Conservation (phyloP, 2,888 invertebrate genomes). For the Philaethria dido region DNA sequence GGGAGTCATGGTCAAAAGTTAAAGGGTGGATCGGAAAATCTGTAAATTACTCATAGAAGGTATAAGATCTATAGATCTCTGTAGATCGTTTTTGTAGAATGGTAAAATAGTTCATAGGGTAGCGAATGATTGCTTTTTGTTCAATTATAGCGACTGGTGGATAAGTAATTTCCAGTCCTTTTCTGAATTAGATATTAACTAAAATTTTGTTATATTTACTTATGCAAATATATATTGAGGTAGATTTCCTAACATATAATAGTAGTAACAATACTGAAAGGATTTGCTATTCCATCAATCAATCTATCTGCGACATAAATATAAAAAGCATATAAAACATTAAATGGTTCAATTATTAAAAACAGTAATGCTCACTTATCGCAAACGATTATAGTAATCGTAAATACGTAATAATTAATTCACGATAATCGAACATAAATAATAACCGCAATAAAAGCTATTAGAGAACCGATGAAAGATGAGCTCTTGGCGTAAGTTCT, state of each 20-base stretch:
- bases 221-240: too few species aligned
- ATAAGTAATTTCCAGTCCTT: too few species aligned
- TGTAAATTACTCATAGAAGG: too few species aligned
- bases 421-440: constrained; percentile 27
- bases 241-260: too few species aligned
- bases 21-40: too few species aligned
- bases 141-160: too few species aligned
- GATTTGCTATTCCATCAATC: not conserved
- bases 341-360: not conserved
- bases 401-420: constrained; percentile 27
- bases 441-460: constrained; percentile 39
- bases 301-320: too few species aligned
- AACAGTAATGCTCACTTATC: not conserved
- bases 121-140: too few species aligned
- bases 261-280: too few species aligned
- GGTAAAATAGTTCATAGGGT: not conserved
- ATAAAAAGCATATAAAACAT: not conserved
- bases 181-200: too few species aligned
- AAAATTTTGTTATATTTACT: too few species aligned
- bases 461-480: constrained; percentile 40
- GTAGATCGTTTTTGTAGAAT: not conserved
- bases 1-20: constrained; percentile 13
- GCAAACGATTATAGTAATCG: constrained; percentile 13
- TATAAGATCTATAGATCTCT: not conserved
- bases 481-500: constrained; percentile 39